phyloP scores from a whole-genome alignment of 2,797 vertebrate species.

The Melanogrammus aeglefinus region DNA sequence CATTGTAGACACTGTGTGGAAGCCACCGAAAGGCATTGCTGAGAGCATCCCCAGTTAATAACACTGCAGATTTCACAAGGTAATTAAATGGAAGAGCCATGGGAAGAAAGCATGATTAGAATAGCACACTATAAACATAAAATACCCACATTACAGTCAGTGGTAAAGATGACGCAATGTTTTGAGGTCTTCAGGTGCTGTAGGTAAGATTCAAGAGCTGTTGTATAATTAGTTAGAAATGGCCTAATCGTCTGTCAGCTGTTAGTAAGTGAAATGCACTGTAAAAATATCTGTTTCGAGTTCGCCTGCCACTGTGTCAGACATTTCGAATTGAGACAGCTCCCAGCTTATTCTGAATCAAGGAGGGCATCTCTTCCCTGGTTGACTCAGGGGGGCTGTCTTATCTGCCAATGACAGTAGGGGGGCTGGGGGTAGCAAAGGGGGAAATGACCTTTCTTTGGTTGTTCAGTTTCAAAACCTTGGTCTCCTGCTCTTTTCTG shows the following conservation, averaged over 20 bases:
- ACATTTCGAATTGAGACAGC: neutral
- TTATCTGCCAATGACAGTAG: neutral
- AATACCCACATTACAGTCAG: neutral
- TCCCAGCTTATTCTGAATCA: neutral
- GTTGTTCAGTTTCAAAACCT: neutral
- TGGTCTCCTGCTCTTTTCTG: neutral
- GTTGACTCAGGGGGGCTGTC: neutral
- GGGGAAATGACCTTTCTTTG: neutral
- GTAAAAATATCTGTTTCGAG: neutral
- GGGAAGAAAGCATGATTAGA: neutral
- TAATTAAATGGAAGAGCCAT: conserved; percentile 14
- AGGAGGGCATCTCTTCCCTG: neutral
- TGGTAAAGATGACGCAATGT: conserved; percentile 9
- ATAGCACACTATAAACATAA: neutral
- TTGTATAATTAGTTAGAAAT: neutral
- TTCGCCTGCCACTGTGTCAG: neutral
- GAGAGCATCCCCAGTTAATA: neutral
- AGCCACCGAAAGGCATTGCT: neutral
- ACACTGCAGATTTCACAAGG: conserved; percentile 4
- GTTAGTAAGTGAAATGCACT: neutral
- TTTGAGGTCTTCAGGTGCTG: neutral
- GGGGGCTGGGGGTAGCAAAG: no score
- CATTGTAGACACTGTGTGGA: neutral
- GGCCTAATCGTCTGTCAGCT: neutral
- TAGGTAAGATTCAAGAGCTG: neutral